Evolutionary conservation across 2,113 vertebrate genomes (phyloP).

Genomic region (Ageneiosus marmoratus): DNA sequence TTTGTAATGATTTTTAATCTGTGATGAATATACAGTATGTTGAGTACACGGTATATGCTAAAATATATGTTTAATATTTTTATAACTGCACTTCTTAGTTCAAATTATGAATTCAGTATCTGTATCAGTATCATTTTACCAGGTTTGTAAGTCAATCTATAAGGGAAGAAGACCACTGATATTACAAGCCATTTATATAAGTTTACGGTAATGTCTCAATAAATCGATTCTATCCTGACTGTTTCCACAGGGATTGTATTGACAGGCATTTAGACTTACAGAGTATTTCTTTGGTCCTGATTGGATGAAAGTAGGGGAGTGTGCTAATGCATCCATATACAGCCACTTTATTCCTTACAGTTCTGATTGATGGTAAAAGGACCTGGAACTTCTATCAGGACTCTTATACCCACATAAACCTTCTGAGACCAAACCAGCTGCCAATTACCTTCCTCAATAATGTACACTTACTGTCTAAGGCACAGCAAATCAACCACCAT

Average conservation of each 20-base stretch:
- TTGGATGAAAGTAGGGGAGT: slow-evolving; percentile 57
- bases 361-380: slow-evolving; percentile 69
- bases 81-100: not conserved
- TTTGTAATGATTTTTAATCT: not conserved
- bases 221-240: not conserved
- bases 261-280: slow-evolving; percentile 65
- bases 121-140: not conserved
- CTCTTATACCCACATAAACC: slow-evolving; percentile 62
- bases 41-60: too few relatives aligned
- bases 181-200: not conserved
- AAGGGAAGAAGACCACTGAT: not conserved
- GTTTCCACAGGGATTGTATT: not conserved
- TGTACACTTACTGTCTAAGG: slow-evolving; percentile 64
- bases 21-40: not conserved
- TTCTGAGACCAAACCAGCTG: slow-evolving; percentile 68
- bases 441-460: slow-evolving; percentile 76
- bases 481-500: slow-evolving; percentile 56
- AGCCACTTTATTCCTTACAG: slow-evolving; percentile 54
- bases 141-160: not conserved
- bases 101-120: not conserved
- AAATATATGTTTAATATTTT: too few relatives aligned
- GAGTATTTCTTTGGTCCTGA: slow-evolving; percentile 72
- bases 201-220: not conserved
- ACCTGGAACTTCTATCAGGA: slow-evolving; percentile 63
- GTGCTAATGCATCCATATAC: slow-evolving; percentile 61